Base-by-base conservation (phyloP, 1,140 invertebrate species). In the Drosophila micromelanica region DNA sequence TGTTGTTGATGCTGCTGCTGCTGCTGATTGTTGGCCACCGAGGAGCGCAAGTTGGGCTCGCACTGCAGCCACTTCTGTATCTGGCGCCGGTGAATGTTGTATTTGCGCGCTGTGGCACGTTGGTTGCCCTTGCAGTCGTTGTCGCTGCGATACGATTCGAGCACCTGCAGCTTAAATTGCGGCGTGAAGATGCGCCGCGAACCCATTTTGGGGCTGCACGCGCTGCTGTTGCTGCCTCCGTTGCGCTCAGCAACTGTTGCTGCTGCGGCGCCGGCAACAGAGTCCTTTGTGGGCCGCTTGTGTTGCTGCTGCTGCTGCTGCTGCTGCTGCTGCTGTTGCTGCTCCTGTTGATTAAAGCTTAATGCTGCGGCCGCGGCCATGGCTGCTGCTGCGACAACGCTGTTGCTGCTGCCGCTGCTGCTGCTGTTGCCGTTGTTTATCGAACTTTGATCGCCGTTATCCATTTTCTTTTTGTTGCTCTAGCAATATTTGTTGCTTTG, bases 21-120 rank as follows among this genome's bases (percentile, higher is more conserved):
- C 57, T 74, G 92, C 90, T 73, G 79, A 78, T 78, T 91, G 60
- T 94, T 93, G 43, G 94, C 92, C 52, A 96, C 94, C 55, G 94
- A 95, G 51, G 94, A 96, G 76, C 95, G 93, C 38, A 97, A 92
- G 80, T 95, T 95, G 35, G 94, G 94, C 91, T 97, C 96, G 76
- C 95, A 96, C 92, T 97, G 96, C 59, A 97, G 91, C 96, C 96
- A 97, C 93, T 97, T 97, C 91, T 97, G 96, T 57, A 97, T 97
- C 91, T 97, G 96, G 27, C 96, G 93, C 11, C 96, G 93, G 90
- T 97, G 96, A 54, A 97, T 97, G 13, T 96, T 96, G 89, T 97
- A 97, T 91, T 97, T 97, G 65, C 96, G 94, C 5, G 96, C 97
- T 1, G 96, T 97, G 0, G 97, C 96, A 12, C 96, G 93, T 86